Conservation (phyloP, 2,888 invertebrate genomes). For the Cheilosia variabilis region DNA sequence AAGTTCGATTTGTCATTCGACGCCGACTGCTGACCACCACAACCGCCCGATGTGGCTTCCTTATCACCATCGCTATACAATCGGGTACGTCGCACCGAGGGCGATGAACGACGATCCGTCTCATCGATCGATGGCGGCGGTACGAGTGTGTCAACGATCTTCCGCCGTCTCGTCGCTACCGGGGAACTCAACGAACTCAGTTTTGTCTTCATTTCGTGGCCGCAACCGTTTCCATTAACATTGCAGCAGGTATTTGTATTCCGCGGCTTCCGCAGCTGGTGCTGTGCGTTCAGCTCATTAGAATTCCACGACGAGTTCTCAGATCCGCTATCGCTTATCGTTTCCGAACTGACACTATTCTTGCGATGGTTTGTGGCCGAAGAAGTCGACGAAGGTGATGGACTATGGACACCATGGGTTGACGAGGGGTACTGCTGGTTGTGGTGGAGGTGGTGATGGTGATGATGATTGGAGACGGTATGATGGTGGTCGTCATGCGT, state of each 20-base stretch:
- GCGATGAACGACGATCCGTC: constrained; percentile 68
- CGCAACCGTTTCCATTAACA: constrained; percentile 53
- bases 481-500: constrained; percentile 72
- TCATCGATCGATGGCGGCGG: constrained; percentile 71
- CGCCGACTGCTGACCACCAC: constrained; percentile 43
- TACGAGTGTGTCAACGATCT: constrained; percentile 72
- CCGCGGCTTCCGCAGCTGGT: constrained; percentile 63
- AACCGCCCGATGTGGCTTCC: constrained; percentile 50
- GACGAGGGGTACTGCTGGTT: constrained; percentile 36
- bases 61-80: constrained; percentile 78
- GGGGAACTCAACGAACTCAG: constrained; percentile 67
- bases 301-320: constrained; percentile 81
- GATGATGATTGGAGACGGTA: constrained; percentile 34
- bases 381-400: constrained; percentile 72
- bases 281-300: constrained; percentile 75
- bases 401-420: constrained; percentile 69
- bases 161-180: constrained; percentile 71
- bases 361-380: constrained; percentile 79
- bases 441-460: constrained; percentile 46
- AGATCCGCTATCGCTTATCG: constrained; percentile 83
- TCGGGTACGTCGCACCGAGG: constrained; percentile 72
- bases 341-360: constrained; percentile 83
- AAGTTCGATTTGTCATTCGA: constrained; percentile 67
- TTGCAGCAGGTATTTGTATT: constrained; percentile 58
- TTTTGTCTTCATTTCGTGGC: constrained; percentile 64